These are phyloP conservation scores for Temnothorax longispinosus DNA, from an alignment of 1,140 invertebrate species.

Conservation along the genomic window DNA sequence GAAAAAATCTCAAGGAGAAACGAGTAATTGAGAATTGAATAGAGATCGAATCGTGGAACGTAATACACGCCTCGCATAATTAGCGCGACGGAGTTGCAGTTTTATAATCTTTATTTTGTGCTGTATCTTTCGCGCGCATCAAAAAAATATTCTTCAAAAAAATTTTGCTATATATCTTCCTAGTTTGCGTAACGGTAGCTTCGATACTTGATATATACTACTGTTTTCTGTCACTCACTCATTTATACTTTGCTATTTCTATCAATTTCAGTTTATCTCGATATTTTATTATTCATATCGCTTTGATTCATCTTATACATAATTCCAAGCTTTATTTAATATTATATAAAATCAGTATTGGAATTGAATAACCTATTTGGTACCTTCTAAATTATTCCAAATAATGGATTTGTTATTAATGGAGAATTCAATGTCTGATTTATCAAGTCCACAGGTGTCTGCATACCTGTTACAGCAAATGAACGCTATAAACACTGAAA, in stretches of 20 bases:
- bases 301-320: background rate
- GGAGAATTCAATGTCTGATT: background rate
- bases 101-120: slow-evolving; percentile 11
- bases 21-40: slow-evolving; percentile 21
- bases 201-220: background rate
- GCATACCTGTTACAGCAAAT: slow-evolving; percentile 2
- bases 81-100: background rate
- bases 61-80: slow-evolving; percentile 28
- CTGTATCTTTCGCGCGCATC: background rate
- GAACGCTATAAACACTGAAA: slow-evolving; percentile 15
- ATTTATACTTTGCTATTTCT: background rate
- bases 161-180: background rate
- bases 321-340: background rate
- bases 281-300: background rate
- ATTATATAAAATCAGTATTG: background rate
- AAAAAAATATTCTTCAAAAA: background rate
- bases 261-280: background rate
- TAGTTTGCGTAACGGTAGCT: background rate
- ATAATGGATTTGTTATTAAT: slow-evolving; percentile 9
- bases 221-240: background rate
- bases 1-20: slow-evolving; percentile 36
- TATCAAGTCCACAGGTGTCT: background rate
- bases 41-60: background rate
- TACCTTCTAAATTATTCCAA: background rate
- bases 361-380: background rate